phyloP scores from a whole-genome alignment of 2,113 vertebrate species.

The human region GRCh38 chr1:162962001-162962500 shows the following conservation, averaged over 20 bases:
- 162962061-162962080: background rate
- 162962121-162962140: background rate
- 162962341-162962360: background rate
- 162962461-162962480: background rate
- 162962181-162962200: background rate
- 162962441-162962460: background rate
- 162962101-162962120: background rate
- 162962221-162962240: background rate
- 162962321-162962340: background rate
- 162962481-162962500: background rate
- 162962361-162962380: background rate
- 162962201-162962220: background rate
- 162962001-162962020: too few relatives aligned
- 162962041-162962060: too few relatives aligned
- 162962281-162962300: background rate
- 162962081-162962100: background rate
- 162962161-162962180: background rate
- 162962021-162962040: too few relatives aligned
- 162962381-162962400: too few relatives aligned
- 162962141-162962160: background rate
- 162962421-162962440: background rate
- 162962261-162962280: background rate
- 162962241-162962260: background rate
- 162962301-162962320: too few relatives aligned
- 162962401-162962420: too few relatives aligned